Conservation (phyloP, 2,797 vertebrate species). For the Tenualosa ilisha region DNA sequence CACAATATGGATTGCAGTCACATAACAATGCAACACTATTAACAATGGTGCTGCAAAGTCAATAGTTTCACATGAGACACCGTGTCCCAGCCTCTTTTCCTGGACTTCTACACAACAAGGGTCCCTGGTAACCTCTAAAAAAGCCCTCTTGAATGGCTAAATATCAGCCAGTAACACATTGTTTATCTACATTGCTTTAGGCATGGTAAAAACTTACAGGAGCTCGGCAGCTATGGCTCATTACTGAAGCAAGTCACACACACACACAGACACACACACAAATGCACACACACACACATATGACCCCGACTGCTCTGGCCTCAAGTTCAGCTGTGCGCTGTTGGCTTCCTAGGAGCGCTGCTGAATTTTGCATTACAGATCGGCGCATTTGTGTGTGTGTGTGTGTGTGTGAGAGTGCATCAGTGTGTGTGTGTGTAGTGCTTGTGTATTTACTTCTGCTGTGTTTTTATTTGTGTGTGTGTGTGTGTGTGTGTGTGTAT, state of each 20-base stretch:
- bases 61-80: constrained; percentile 10
- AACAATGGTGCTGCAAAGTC: constrained; percentile 1
- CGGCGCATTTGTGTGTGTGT: background rate
- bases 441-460: background rate
- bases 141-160: constrained; percentile 12
- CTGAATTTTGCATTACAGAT: constrained; percentile 19
- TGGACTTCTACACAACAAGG: background rate
- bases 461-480: background rate
- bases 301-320: constrained; percentile 33
- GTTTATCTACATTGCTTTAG: constrained; percentile 9
- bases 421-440: background rate
- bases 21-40: constrained; percentile 24
- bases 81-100: background rate
- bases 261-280: constrained; percentile 22
- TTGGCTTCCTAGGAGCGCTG: constrained; percentile 7
- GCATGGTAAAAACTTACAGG: constrained; percentile 13
- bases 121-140: background rate
- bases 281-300: constrained; percentile 15
- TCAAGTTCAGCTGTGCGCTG: constrained; percentile 18
- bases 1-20: constrained; percentile 16
- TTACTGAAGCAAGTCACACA: constrained; percentile 23
- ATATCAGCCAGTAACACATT: constrained; percentile 19
- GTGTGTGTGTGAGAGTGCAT: background rate
- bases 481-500: background rate
- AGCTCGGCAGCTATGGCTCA: background rate